Percentiles rank a stretch among this genome's conserved stretches.
Evolutionary conservation across 2,113 vertebrate species (phyloP).

Genomic region (Coregonus clupeaformis): DNA sequence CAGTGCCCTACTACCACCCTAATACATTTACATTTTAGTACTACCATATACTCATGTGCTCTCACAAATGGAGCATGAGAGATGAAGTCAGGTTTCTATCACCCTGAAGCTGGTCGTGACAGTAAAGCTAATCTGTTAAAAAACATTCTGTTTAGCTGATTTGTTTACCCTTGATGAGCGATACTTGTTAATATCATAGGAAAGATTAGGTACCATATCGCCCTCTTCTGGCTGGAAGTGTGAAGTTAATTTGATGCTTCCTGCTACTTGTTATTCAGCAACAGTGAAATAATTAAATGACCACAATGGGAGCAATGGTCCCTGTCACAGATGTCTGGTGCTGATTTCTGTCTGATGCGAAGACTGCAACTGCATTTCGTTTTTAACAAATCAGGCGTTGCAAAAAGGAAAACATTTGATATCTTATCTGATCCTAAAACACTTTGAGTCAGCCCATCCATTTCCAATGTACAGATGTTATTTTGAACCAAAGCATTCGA

Average conservation of each 20-base stretch:
- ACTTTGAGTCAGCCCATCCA: not conserved
- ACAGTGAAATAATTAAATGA: not conserved
- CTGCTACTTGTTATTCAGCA: not conserved
- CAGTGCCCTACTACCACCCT: too few relatives aligned
- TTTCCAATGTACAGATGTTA: too few relatives aligned
- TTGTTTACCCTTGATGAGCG: not conserved
- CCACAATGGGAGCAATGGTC: not conserved
- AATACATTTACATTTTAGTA: too few relatives aligned
- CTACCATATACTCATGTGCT: not conserved
- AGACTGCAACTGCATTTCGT: too few relatives aligned
- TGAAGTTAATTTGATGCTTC: not conserved
- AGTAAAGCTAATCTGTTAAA: not conserved
- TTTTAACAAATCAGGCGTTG: too few relatives aligned
- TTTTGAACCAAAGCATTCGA: too few relatives aligned
- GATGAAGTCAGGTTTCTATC: not conserved
- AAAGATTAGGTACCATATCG: conserved; percentile 45
- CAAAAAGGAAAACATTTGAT: not conserved
- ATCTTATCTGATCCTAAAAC: not conserved
- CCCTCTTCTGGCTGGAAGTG: conserved; percentile 56
- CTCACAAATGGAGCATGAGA: not conserved
- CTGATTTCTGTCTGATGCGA: too few relatives aligned
- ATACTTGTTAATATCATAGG: not conserved
- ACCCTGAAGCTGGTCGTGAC: not conserved
- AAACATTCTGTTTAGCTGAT: too few relatives aligned
- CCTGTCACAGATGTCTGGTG: too few relatives aligned